Conservation (phyloP, 1,140 invertebrate genomes). For the Musca domestica region DNA sequence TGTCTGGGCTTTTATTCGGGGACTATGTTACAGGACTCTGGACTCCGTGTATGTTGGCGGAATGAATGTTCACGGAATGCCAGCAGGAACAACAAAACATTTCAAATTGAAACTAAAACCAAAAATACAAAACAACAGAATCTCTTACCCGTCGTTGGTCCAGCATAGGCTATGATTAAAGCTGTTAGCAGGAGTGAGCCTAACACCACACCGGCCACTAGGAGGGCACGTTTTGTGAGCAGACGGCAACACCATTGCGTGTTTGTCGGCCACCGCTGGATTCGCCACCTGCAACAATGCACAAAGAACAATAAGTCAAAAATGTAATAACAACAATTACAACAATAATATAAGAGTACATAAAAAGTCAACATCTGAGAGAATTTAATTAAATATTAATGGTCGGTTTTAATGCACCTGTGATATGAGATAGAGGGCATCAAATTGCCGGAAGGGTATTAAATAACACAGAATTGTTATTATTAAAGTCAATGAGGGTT, state of each 20-base stretch:
- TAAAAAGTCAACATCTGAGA: too few species aligned
- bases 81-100: not conserved
- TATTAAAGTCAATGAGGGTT: too few species aligned
- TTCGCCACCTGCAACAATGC: conserved; percentile 60
- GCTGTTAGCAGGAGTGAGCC: conserved; percentile 77
- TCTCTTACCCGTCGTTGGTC: conserved; percentile 61
- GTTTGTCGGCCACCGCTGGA: conserved; percentile 73
- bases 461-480: too few species aligned
- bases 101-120: too few species aligned
- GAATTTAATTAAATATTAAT: too few species aligned
- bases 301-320: not conserved
- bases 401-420: too few species aligned
- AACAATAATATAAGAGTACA: too few species aligned
- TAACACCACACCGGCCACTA: conserved; percentile 74
- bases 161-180: conserved; percentile 84
- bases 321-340: not conserved
- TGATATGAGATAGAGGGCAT: too few species aligned
- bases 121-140: not conserved
- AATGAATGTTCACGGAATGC: not conserved
- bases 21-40: not conserved
- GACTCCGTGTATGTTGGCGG: not conserved
- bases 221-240: conserved; percentile 80
- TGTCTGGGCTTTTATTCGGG: not conserved
- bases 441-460: too few species aligned
- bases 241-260: conserved; percentile 77